These are phyloP conservation scores for Ashinkailepas kermadecensis DNA, from an alignment of 2,888 invertebrate species.

Conservation along the genomic window DNA sequence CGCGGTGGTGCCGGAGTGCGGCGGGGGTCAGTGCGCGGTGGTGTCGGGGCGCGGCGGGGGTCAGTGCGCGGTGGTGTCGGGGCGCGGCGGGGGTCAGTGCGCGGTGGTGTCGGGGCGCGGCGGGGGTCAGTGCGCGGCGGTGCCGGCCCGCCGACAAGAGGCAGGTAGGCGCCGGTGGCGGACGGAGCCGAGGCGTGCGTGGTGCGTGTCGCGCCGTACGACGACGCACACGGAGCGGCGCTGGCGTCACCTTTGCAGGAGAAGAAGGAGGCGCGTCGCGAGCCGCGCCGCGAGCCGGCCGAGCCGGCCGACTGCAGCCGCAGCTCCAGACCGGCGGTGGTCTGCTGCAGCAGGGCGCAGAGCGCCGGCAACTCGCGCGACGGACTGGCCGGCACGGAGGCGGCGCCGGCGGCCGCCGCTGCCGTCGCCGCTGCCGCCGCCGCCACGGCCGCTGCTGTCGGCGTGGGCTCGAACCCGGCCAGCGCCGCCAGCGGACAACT, in stretches of 20 bases:
- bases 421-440: background rate
- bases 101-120: no score
- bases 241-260: conserved; percentile 13
- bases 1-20: no score
- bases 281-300: conserved; percentile 3
- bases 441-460: background rate
- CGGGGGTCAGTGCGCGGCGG: no score
- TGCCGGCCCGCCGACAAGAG: no score
- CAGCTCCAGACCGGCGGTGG: background rate
- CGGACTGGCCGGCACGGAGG: conserved; percentile 6
- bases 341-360: conserved; percentile 8
- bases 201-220: no score
- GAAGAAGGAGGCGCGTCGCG: conserved; percentile 8
- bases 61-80: no score
- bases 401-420: background rate
- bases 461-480: background rate
- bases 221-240: no score
- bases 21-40: no score
- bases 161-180: no score
- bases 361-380: conserved; percentile 4
- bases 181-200: no score
- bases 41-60: no score
- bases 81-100: no score
- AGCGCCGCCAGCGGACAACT: background rate
- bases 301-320: background rate